phyloP scores from a whole-genome alignment of 1,140 invertebrate genomes.

The Drosophila ironensis region DNA sequence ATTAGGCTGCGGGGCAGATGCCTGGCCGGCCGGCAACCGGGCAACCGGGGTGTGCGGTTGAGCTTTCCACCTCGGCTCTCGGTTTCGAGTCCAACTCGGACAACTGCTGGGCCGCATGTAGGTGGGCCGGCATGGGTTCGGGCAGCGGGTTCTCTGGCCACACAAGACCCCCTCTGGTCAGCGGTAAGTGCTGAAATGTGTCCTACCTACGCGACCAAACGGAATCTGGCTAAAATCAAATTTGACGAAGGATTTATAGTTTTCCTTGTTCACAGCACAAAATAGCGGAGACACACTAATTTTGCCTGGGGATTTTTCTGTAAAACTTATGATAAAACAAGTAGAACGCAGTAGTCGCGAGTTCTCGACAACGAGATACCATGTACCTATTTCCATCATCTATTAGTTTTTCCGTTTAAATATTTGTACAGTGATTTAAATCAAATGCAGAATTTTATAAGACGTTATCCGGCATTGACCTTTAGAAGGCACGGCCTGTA shows the following conservation, averaged over 20 bases:
- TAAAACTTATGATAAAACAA: too few relatives aligned
- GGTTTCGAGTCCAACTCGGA: constrained; percentile 20
- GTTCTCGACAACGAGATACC: too few relatives aligned
- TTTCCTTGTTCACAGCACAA: not conserved
- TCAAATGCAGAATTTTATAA: too few relatives aligned
- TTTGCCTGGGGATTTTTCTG: not conserved
- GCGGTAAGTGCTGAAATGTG: constrained; percentile 60
- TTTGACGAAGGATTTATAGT: constrained; percentile 27
- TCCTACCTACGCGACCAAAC: constrained; percentile 58
- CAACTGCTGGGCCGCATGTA: constrained; percentile 69
- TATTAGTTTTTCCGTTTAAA: too few relatives aligned
- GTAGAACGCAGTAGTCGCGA: too few relatives aligned
- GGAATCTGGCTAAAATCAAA: constrained; percentile 21
- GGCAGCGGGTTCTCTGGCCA: constrained; percentile 40
- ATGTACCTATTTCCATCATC: too few relatives aligned
- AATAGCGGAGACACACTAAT: not conserved
- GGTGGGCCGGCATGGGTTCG: constrained; percentile 32
- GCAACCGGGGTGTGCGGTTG: not conserved
- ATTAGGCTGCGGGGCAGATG: constrained; percentile 55
- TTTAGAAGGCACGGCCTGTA: too few relatives aligned
- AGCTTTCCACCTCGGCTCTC: constrained; percentile 7
- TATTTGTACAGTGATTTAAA: too few relatives aligned
- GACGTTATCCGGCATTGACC: too few relatives aligned
- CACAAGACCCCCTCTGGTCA: constrained; percentile 46
- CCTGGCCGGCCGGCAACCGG: too few relatives aligned